Evolutionary conservation across 1,140 invertebrate species (phyloP).

Genomic region (Drosophila rhopaloa): DNA sequence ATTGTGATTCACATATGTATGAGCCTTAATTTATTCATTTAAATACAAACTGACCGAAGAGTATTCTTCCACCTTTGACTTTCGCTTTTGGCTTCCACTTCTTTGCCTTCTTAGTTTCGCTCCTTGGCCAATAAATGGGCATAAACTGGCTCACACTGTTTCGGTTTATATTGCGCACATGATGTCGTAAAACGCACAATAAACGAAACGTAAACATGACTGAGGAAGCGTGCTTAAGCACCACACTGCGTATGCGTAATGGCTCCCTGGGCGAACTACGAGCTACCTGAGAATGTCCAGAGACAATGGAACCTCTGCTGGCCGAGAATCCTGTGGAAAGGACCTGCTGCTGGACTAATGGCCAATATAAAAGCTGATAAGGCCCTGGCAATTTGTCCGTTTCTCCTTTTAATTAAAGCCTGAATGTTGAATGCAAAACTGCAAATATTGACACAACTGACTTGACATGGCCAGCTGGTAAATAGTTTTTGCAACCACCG

Average conservation of each 20-base stretch:
- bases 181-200: slow-evolving; percentile 76
- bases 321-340: neutral
- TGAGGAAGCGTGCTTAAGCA: slow-evolving; percentile 35
- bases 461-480: slow-evolving; percentile 33
- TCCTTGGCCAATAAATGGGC: slow-evolving; percentile 65
- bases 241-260: slow-evolving; percentile 73
- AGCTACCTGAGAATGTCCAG: slow-evolving; percentile 44
- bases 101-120: slow-evolving; percentile 27
- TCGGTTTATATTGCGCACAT: slow-evolving; percentile 70
- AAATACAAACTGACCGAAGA: slow-evolving; percentile 17
- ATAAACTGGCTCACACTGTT: slow-evolving; percentile 35
- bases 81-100: slow-evolving; percentile 3
- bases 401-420: slow-evolving; percentile 68
- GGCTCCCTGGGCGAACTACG: slow-evolving; percentile 56
- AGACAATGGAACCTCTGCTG: slow-evolving; percentile 12
- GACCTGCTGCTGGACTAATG: slow-evolving; percentile 17
- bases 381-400: slow-evolving; percentile 15
- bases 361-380: slow-evolving; percentile 52
- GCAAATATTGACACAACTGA: slow-evolving; percentile 71
- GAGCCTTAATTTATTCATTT: slow-evolving; percentile 36
- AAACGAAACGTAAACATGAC: slow-evolving; percentile 72
- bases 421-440: slow-evolving; percentile 37
- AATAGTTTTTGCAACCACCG: slow-evolving; percentile 35
- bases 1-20: slow-evolving; percentile 33
- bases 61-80: neutral